Base-by-base conservation (phyloP, 1,140 invertebrate species). In the Doryteuthis pealeii region DNA sequence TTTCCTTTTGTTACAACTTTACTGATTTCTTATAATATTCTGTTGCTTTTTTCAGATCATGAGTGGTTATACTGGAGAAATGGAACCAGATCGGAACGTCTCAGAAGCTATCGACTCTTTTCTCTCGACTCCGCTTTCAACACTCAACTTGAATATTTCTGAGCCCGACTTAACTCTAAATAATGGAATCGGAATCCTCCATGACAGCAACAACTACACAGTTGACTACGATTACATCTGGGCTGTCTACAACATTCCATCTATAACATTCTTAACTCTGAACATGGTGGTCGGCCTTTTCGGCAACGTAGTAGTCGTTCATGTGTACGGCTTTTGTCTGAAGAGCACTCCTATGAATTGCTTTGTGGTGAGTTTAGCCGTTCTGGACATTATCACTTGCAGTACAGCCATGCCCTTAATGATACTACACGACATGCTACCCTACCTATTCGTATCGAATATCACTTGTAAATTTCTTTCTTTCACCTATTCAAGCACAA, bases 381-480 rank as follows among this genome's bases (percentile, higher is more conserved):
- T 74, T 8, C 78, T 79, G 8, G 80, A 83, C 45, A 70, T 83
- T 0, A 22, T 76, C 22, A 75, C 74, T 14, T 78, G 78, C 43
- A 12, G 73, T 14, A 33, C 80, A 5, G 73, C 75, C 31, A 81
- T 83, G 74, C 80, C 80, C 0, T 76, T 76, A n/a, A 80, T 81
- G 68, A 81, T 83, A 14, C 76, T 76, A 15, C 80, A 83, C 69
- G 67, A 81, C 58, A 31, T 79, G 8, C 80, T 73, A 45, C 73
- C 71, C 31, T 78, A 78, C 58, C 80, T 75, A 15, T 81, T 83
- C 71, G 68, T 76, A 40, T 79, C 75, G 5, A 76, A 72, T 15
- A n/a, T 76, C 0, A 74, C 81, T 0, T 84, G 84, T 69, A 82
- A 81, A 70, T 58, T 85, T 4, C 78, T 84, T 43, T 70, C 80